Conservation (phyloP, 2,113 vertebrate species). For the Toxostoma redivivum region DNA sequence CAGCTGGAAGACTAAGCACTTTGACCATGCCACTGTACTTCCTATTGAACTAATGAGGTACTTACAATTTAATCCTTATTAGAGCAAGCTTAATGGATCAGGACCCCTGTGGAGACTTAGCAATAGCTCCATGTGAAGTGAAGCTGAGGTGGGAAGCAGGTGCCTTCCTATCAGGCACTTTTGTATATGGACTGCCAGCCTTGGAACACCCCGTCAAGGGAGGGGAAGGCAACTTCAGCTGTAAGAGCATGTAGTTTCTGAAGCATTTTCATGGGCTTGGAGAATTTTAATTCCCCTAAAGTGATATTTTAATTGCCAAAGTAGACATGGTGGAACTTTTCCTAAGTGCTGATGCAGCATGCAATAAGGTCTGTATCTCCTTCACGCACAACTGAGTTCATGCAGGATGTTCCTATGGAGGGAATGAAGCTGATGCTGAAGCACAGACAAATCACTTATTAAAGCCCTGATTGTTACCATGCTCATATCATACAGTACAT, state of each 20-base stretch:
- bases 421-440: neutral
- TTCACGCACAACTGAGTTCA: neutral
- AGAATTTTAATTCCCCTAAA: slow-evolving; percentile 6
- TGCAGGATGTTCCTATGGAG: neutral
- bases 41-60: neutral
- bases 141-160: neutral
- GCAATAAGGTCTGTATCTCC: neutral
- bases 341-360: neutral
- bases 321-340: neutral
- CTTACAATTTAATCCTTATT: slow-evolving; percentile 11
- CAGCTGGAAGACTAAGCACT: neutral
- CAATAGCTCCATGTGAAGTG: neutral
- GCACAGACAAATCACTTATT: neutral
- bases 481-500: neutral
- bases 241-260: neutral
- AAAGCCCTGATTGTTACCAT: neutral
- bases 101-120: neutral
- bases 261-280: neutral
- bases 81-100: neutral
- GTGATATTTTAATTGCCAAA: slow-evolving; percentile 7
- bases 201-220: neutral
- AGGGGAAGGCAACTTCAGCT: neutral
- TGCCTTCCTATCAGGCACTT: neutral
- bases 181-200: neutral
- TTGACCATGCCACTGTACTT: neutral